Base-by-base conservation (phyloP, 2,888 invertebrate genomes). In the Dicranocentrus wangi region DNA sequence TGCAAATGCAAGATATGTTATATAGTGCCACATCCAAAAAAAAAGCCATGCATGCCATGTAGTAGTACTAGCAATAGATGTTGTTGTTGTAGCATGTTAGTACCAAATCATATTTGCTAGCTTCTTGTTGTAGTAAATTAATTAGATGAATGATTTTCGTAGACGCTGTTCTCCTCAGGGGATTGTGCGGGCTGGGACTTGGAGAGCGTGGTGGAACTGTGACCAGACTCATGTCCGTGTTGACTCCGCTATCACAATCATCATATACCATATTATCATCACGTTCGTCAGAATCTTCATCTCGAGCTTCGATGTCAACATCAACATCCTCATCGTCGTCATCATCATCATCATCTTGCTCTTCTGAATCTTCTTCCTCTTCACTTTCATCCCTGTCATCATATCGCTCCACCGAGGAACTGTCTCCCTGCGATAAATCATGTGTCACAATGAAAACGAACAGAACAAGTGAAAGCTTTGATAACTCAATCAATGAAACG, bases 61-160 rank as follows among this genome's bases (percentile, higher is more conserved):
- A 8, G 39, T 39, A 13, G 39, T 39, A 13, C 39, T 10, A n/a
- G 47, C 7, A n/a, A n/a, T 47, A 47, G n/a, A 47, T 39, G 47
- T 47, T 47, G 47, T 47, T 32, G 3, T 32, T 32, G 10, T 32
- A 32, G 32, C 32, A 47, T 10, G 82, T 83, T 83, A 81, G 83
- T 85, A 86, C 86, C 86, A 83, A 79, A 58, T 85, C 85, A 70
- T 84, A 86, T 85, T 84, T 85, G 85, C 81, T 83, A 82, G 86
- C 86, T 81, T 86, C 86, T 77, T 83, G 82, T 61, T 84, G 84
- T 42, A 86, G 83, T 58, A 84, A 82, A 73, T 82, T 84, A 81
- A 86, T 86, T 25, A 86, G 82, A 73, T 85, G 83, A 65, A 85
- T 81, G 66, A 86, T 86, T 85, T 86, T 86, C 42, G 86, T 81